Conservation (phyloP, 1,140 invertebrate genomes). For the Stegodyphus dumicola region DNA sequence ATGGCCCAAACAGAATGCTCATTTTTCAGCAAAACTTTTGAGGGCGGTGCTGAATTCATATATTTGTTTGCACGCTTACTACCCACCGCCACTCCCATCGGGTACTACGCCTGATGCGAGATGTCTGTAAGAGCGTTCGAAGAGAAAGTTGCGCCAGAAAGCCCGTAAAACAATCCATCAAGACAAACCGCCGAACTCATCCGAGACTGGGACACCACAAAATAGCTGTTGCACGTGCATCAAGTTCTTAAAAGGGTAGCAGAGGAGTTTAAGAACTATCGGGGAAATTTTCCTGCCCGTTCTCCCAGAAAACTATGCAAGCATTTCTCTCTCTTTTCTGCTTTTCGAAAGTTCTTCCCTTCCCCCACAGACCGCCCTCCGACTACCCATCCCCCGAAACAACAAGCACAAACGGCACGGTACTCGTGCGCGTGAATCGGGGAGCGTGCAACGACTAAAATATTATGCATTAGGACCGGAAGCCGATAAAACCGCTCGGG, state of each 20-base stretch:
- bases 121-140: background rate
- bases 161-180: background rate
- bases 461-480: slow-evolving; percentile 33
- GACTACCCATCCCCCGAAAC: background rate
- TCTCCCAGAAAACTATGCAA: slow-evolving; percentile 15
- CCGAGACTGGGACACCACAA: background rate
- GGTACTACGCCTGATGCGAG: background rate
- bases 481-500: slow-evolving; percentile 43
- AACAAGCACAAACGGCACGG: slow-evolving; percentile 29
- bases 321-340: slow-evolving; percentile 45
- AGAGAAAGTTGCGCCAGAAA: background rate
- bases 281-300: slow-evolving; percentile 29
- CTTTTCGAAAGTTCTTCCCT: slow-evolving; percentile 23
- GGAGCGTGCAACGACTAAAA: slow-evolving; percentile 51
- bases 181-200: background rate
- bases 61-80: background rate
- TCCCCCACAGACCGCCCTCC: background rate
- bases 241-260: slow-evolving; percentile 21
- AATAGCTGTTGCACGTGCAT: slow-evolving; percentile 41
- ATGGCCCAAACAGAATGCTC: background rate
- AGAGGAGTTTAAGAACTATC: slow-evolving; percentile 55
- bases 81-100: background rate
- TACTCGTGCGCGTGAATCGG: background rate
- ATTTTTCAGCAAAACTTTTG: background rate
- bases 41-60: background rate